A percentile compares a stretch with the other conserved stretches of the same genome.
These are phyloP conservation scores for Pseudochaenichthys georgianus DNA, from an alignment of 2,797 vertebrate genomes.

Conservation along the genomic window DNA sequence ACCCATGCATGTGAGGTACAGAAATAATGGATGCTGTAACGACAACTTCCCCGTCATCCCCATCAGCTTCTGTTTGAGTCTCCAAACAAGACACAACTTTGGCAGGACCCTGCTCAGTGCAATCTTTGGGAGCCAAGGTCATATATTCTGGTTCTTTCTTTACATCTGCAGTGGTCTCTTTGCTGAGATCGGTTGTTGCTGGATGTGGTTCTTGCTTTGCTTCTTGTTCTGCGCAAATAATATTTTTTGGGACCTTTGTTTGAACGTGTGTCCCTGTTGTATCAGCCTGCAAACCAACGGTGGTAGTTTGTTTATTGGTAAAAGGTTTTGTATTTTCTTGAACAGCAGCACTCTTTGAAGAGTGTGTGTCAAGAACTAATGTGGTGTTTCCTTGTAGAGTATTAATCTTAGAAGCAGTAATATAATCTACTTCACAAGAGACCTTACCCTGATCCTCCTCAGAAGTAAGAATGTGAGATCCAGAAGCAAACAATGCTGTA, in stretches of 20 bases:
- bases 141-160: constrained; percentile 4
- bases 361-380: background rate
- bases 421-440: background rate
- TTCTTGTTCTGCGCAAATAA: constrained; percentile 4
- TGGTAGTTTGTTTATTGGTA: background rate
- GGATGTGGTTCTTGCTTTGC: constrained; percentile 1
- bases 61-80: background rate
- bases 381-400: background rate
- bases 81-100: background rate
- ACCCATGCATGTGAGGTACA: background rate
- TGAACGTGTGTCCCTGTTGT: background rate
- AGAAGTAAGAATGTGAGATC: background rate
- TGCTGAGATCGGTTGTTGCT: background rate
- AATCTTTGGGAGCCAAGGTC: background rate
- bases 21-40: background rate
- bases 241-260: background rate
- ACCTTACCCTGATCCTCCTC: background rate
- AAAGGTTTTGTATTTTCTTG: background rate
- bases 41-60: background rate
- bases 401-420: background rate
- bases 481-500: background rate
- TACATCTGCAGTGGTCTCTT: background rate
- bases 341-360: background rate
- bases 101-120: background rate
- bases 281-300: background rate